Evolutionary conservation across 2,888 invertebrate genomes (phyloP), one percentile per base, ranked within the genome.

Genomic region (Cantharis flavilabris): DNA sequence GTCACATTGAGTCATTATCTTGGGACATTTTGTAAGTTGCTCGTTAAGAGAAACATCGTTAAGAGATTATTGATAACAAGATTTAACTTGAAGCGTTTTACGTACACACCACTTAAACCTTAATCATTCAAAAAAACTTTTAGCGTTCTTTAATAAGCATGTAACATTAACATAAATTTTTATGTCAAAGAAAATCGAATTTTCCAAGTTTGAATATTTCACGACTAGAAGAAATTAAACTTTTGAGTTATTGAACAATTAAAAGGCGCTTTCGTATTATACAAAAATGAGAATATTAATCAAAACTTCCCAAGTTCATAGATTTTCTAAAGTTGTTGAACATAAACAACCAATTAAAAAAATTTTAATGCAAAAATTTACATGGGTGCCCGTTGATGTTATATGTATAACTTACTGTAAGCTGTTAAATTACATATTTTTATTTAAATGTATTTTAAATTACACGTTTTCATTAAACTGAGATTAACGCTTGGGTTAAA

Each of bases 1-100:
- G 78, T 78, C 78, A 78, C 76, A 78, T 75, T 76, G 76, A 78
- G 78, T 76, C 78, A 76, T 78, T 78, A 78, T 78, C 73, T 70
- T 33, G 73, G 64, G 71, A 70, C 75, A 78, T 78, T 78, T 76
- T 78, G 76, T 76, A 76, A 78, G 76, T 73, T 78, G 78, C 76
- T 78, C 78, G 76, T 78, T 78, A 78, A 76, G 69, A 26, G 33
- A 70, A 76, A 70, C 76, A 63, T 78, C 76, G 72, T 76, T 78
- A 73, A 76, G 73, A 76, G 76, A 76, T 78, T 78, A 78, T 76
- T 75, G 76, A 76, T 78, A 78, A 76, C 71, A 30, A 72, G 72
- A 73, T 75, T 75, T 72, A 33, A 70, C 74, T 64, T 28, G 72
- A 72, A 75, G 64, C 30, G 49, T 72, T 75, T 76, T 75, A 71